Percentiles rank a stretch among this genome's conserved stretches.
phyloP scores from a whole-genome alignment of 1,140 invertebrate genomes.

The Lordiphosa mommai region DNA sequence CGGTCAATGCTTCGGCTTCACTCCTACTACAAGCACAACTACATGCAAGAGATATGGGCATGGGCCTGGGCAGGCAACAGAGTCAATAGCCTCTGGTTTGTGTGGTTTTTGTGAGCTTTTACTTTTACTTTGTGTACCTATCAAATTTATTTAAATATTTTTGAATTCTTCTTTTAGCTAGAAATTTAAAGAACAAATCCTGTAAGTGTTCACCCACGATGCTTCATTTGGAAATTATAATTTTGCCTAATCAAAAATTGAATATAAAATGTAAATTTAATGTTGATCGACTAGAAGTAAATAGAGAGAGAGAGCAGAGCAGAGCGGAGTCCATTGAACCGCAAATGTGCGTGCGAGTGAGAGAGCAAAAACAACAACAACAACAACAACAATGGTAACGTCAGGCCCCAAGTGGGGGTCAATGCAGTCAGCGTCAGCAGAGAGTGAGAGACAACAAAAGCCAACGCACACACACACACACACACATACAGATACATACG shows the following conservation, averaged over 20 bases:
- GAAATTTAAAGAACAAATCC: not conserved
- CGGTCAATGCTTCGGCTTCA: slow-evolving; percentile 64
- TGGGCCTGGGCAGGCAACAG: slow-evolving; percentile 11
- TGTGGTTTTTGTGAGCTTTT: slow-evolving; percentile 12
- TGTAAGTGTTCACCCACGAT: too few species aligned
- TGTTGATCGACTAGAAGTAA: slow-evolving; percentile 54
- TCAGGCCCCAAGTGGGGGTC: slow-evolving; percentile 65
- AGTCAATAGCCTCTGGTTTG: slow-evolving; percentile 66
- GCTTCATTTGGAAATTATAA: too few species aligned
- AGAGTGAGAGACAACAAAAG: slow-evolving; percentile 27
- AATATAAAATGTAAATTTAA: slow-evolving; percentile 56
- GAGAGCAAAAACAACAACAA: slow-evolving; percentile 17
- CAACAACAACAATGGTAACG: slow-evolving; percentile 19
- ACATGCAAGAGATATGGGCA: not conserved
- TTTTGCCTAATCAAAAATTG: slow-evolving; percentile 24
- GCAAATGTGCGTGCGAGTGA: slow-evolving; percentile 51
- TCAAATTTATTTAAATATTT: slow-evolving; percentile 72
- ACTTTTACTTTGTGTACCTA: slow-evolving; percentile 44
- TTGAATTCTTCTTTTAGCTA: slow-evolving; percentile 14
- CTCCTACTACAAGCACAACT: slow-evolving; percentile 44
- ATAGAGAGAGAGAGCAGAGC: slow-evolving; percentile 42
- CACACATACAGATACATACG: slow-evolving; percentile 29
- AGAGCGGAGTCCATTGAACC: slow-evolving; percentile 62
- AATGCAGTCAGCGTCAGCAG: slow-evolving; percentile 62
- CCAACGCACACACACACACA: slow-evolving; percentile 27